Evolutionary conservation across 2,113 vertebrate genomes (phyloP), one percentile per base, ranked within the genome.

Genomic region (Oncorhynchus tshawytscha): DNA sequence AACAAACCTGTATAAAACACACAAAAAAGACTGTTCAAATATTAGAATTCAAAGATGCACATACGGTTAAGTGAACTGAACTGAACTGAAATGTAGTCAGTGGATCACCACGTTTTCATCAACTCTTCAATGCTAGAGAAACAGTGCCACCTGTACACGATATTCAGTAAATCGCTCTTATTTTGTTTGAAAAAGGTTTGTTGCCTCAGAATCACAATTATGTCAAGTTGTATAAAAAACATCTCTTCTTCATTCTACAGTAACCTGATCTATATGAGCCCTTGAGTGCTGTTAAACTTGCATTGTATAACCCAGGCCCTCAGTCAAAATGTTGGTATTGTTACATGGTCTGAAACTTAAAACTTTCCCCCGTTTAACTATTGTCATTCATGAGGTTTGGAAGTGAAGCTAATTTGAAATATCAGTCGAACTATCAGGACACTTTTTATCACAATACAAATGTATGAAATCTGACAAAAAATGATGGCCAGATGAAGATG

Each of bases 121-220:
- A 22, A 65, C 15, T 70, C 68, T 81, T 80, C 18, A 24, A 24
- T 70, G 15, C 76, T 78, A 84, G 83, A 66, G 81, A 83, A 88
- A 88, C 72, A 85, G 78, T 39, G 82, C 84, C 87, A 85, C 66
- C 88, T 87, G 57, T 67, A 16, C 76, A 22, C 78, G 54, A 71
- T 49, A 77, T 70, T 64, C 29, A 59, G 67, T 51, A 76, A 72
- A 67, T 13, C 45, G 39, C 15, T 62, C 48, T 62, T n/a, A 27
- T 39, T 5, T 60, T 70, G 4, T 6, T 72, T 1, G 20, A 66
- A 45, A 71, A 70, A 4, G 20, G 8, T 62, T 13, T 22, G n/a
- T 13, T 45, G 51, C 24, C 39, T 22, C 25, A 77, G 39, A 22
- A 16, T 67, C 65, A 75, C 73, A 70, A 64, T 67, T 12, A 15